Percentiles rank a stretch among this genome's conserved stretches.
Evolutionary conservation across 2,888 invertebrate species (phyloP).

Genomic region (Hermaeophaga mercurialis): DNA sequence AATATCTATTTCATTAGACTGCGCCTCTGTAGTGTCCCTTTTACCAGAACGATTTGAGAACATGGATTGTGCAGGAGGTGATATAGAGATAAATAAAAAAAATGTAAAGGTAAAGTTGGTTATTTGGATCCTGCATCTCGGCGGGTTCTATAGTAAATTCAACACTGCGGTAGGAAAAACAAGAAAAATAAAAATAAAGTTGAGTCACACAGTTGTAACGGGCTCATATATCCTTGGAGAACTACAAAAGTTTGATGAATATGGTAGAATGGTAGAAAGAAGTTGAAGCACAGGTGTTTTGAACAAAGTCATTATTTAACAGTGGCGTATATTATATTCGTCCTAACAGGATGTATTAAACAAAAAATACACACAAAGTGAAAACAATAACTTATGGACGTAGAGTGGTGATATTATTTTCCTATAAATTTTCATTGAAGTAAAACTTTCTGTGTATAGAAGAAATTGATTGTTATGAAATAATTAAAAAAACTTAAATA

Average conservation of each 20-base stretch:
- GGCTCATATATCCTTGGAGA: slow-evolving; percentile 48
- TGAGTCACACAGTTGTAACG: slow-evolving; percentile 41
- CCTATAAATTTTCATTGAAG: too few species aligned
- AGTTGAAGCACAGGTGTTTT: slow-evolving; percentile 52
- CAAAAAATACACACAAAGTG: too few species aligned
- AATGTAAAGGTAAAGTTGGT: slow-evolving; percentile 23
- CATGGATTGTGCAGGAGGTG: slow-evolving; percentile 17
- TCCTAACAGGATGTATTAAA: not conserved
- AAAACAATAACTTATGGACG: too few species aligned
- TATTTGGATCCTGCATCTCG: slow-evolving; percentile 27
- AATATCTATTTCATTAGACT: too few species aligned
- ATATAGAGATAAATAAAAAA: slow-evolving; percentile 28
- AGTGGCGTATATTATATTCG: not conserved
- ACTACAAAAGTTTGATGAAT: slow-evolving; percentile 55
- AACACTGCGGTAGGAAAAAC: slow-evolving; percentile 37
- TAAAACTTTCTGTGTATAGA: too few species aligned
- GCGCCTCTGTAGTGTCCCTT: not conserved
- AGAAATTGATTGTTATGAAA: too few species aligned
- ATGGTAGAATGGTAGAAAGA: slow-evolving; percentile 42
- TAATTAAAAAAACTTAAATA: too few species aligned
- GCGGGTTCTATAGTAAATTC: slow-evolving; percentile 32
- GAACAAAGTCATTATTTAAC: slow-evolving; percentile 28
- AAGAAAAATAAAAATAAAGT: slow-evolving; percentile 43
- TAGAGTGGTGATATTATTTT: too few species aligned
- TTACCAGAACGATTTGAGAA: slow-evolving; percentile 2